These are phyloP conservation scores for Coreoperca whiteheadi DNA, from an alignment of 2,113 vertebrate species.

Conservation along the genomic window DNA sequence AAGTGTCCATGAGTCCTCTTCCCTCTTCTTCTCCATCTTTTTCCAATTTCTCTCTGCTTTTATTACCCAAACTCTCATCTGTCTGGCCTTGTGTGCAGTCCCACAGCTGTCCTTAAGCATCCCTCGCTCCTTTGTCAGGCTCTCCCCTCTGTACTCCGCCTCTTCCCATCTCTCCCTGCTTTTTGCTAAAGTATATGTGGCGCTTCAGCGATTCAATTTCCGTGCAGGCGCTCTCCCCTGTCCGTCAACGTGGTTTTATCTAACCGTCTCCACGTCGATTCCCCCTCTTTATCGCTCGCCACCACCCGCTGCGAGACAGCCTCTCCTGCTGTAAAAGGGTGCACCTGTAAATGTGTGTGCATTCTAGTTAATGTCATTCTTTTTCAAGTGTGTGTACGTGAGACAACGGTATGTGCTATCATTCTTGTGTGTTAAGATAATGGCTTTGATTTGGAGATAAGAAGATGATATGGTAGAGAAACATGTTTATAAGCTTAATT, in stretches of 20 bases:
- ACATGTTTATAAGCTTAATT: background rate
- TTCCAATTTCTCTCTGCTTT: conserved; percentile 39
- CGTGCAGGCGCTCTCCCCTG: conserved; percentile 83
- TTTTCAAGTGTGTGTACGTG: conserved; percentile 3
- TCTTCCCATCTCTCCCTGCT: conserved; percentile 52
- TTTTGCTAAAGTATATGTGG: conserved; percentile 87
- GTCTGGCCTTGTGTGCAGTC: conserved; percentile 45
- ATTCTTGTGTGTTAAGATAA: conserved; percentile 21
- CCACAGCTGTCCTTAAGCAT: conserved; percentile 42
- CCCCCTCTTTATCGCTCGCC: conserved; percentile 89
- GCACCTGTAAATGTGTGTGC: conserved; percentile 66
- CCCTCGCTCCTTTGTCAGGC: conserved; percentile 50
- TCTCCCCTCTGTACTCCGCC: conserved; percentile 24
- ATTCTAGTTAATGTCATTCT: conserved; percentile 26
- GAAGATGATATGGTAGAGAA: background rate
- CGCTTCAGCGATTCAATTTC: conserved; percentile 94
- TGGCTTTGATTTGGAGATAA: background rate
- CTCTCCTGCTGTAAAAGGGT: conserved; percentile 61
- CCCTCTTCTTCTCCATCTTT: conserved; percentile 29
- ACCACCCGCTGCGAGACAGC: conserved; percentile 85
- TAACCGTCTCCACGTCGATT: conserved; percentile 84
- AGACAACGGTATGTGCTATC: background rate
- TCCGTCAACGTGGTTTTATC: conserved; percentile 88
- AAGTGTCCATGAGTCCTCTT: conserved; percentile 21
- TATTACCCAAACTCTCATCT: conserved; percentile 48